Base-by-base conservation (phyloP, 2,113 vertebrate genomes). In the Tyrannus savana region DNA sequence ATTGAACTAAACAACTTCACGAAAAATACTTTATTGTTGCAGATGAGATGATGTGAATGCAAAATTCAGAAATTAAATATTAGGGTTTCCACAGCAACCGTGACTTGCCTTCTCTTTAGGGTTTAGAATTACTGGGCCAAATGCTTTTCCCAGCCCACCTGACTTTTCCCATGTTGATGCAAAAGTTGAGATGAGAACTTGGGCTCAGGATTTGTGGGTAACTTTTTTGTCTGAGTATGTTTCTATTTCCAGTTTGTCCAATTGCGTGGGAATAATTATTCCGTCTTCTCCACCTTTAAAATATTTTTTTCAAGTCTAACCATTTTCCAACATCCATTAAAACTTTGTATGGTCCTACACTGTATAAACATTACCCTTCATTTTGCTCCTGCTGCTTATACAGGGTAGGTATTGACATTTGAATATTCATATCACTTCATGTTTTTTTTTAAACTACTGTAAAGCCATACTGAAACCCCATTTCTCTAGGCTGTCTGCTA, bases 151-250 rank as follows among this genome's bases (percentile, higher is more conserved):
- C 69, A 76, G 41, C 92, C 56, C 52, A 59, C 41, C 47, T 94
- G 84, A 73, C 81, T 89, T 96, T 94, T 94, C 77, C 66, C 91
- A 82, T 73, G 73, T 84, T 82, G 49, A 73, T 93, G 8, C 63
- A 69, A 87, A 92, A 89, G 47, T 41, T 84, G 56, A 84, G 56
- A 79, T 91, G 87, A 83, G 84, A 95, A 79, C 81, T 95, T 93
- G 78, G 69, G 69, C 74, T 94, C 31, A 42, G 37, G n/a, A 81
- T 82, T 93, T 94, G 30, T 76, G 84, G 87, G 62, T 92, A 87
- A 72, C 27, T 69, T 82, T 64, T 80, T 84, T 83, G 9, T 77
- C 50, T 42, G 53, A 68, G 28, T 84, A 39, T 56, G 53, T 83
- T 91, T 93, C 31, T 87, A 53, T 93, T 91, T 79, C 56, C 10